Evolutionary conservation across 2,888 invertebrate species (phyloP), one percentile per base, ranked within the genome.

Genomic region (Synanthedon vespiformis): DNA sequence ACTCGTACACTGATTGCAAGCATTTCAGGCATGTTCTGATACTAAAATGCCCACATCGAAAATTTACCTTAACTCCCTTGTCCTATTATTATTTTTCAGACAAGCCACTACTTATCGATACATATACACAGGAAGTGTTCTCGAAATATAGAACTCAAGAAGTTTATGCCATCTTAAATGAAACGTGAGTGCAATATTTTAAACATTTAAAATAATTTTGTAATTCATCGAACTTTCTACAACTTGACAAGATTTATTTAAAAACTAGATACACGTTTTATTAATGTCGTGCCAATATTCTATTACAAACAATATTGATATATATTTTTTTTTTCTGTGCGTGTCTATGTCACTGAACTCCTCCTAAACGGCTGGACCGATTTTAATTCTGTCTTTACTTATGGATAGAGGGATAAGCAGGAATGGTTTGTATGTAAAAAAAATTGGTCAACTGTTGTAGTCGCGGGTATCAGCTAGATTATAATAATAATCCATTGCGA

Each of bases 91-190:
- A 14, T 44, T 51, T 18, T 34, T 53, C 74, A 87, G 86, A 87
- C 61, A 81, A 80, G 58, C 86, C 86, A 4, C 61, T 83, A 10
- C 57, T 82, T 47, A 65, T 72, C 55, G 69, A 82, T 56, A 62
- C 66, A 44, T 61, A 65, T 4, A 78, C 71, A 2, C 67, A 73
- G 56, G 67, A 68, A 55, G 57, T 67, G 50, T 74, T 69, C 51
- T 61, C 70, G 12, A 73, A 66, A 57, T 76, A 65, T 56, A 75
- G 71, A 58, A 70, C 72, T 56, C 77, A 77, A 61, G 86, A 87
- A 68, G 70, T 80, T 3, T 85, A 79, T 52, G 85, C 82, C 6
- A 79, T 86, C 56, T 55, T 83, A 50, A 80, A 81, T 59, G 78
- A 80, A 63, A 77, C 74, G 86, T 86, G 63, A 80, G 85, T 76